These are phyloP conservation scores for Disparrhopalites patrizii DNA, from an alignment of 2,888 invertebrate genomes.

Conservation along the genomic window DNA sequence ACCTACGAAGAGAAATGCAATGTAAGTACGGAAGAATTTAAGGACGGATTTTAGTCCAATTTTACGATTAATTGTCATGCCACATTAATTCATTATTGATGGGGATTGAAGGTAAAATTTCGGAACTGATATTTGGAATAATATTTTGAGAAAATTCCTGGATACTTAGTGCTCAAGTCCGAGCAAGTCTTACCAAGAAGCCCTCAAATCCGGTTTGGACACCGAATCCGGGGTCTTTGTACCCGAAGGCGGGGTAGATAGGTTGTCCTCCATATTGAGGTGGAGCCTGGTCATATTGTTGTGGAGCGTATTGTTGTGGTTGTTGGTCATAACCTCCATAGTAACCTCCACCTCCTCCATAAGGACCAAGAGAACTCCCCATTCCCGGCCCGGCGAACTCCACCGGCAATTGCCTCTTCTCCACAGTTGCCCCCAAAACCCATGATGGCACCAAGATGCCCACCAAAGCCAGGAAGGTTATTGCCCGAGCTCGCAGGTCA, in stretches of 20 bases:
- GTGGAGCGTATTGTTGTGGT: neutral
- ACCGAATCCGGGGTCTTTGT: conserved; percentile 47
- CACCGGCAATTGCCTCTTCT: conserved; percentile 15
- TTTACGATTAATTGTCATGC: too few species aligned
- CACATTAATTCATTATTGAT: neutral
- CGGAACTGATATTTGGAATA: neutral
- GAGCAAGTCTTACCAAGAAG: conserved; percentile 42
- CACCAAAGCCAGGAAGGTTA: too few species aligned
- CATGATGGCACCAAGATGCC: too few species aligned
- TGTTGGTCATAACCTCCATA: neutral
- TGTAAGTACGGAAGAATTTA: neutral
- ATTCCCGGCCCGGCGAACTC: neutral
- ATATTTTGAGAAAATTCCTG: neutral
- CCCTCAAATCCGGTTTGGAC: conserved; percentile 49
- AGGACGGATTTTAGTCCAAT: too few species aligned
- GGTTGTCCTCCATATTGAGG: neutral
- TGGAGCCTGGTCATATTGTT: neutral
- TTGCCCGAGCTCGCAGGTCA: too few species aligned
- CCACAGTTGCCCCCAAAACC: too few species aligned
- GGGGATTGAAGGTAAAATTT: too few species aligned
- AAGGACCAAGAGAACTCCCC: neutral
- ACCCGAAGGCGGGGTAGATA: conserved; percentile 32
- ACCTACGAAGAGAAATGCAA: conserved; percentile 35
- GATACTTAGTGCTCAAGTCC: neutral
- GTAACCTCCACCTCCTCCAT: neutral